phyloP scores from a whole-genome alignment of 2,888 invertebrate genomes.

The Tenthredo scrophulariae region DNA sequence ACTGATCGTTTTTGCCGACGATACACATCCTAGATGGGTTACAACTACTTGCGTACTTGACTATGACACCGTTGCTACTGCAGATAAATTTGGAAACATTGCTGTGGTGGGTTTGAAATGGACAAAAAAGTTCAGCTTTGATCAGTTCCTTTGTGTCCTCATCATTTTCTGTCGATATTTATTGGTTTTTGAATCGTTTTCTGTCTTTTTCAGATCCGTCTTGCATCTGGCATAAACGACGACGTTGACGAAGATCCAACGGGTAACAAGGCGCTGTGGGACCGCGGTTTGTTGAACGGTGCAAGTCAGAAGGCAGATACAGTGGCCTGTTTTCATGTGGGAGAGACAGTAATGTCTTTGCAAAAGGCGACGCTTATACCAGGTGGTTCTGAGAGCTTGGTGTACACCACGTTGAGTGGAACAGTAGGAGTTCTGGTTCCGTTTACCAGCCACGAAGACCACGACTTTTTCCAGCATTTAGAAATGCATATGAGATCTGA shows the following conservation, averaged over 20 bases:
- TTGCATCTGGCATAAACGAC: conserved; percentile 95
- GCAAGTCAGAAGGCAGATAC: conserved; percentile 98
- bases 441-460: conserved; percentile 97
- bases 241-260: conserved; percentile 99
- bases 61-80: conserved; percentile 97
- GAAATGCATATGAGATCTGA: conserved; percentile 99
- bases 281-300: conserved; percentile 94
- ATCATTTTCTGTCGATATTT: neutral
- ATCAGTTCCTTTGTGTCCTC: no score
- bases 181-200: neutral
- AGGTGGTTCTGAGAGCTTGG: conserved; percentile 97
- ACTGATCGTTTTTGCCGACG: conserved; percentile 98
- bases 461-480: conserved; percentile 99
- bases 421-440: conserved; percentile 96
- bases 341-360: conserved; percentile 96
- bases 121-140: neutral
- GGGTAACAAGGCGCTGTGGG: conserved; percentile 98
- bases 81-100: conserved; percentile 99
- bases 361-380: conserved; percentile 98
- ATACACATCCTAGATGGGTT: conserved; percentile 98
- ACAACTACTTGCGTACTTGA: conserved; percentile 95
- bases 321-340: conserved; percentile 95
- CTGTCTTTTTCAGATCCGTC: conserved; percentile 80
- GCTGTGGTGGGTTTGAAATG: conserved; percentile 84
- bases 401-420: conserved; percentile 97